Percentiles rank a stretch among this genome's conserved stretches.
Conservation (phyloP, 1,140 invertebrate species). For the Drosophila sp. region DNA sequence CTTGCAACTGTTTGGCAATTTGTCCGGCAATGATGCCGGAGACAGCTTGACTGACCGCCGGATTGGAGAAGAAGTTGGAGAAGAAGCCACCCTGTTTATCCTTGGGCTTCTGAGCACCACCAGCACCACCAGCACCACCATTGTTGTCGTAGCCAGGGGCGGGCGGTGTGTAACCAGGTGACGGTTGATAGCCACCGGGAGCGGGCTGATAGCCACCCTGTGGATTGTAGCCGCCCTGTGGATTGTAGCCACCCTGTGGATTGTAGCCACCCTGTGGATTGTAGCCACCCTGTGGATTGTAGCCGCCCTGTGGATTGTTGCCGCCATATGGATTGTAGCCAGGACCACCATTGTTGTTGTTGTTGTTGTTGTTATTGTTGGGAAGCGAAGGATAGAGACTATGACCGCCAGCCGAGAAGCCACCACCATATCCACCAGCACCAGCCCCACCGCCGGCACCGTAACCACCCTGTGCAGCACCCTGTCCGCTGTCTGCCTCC, state of each 20-base stretch:
- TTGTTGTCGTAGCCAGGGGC: conserved; percentile 65
- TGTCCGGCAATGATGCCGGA: conserved; percentile 82
- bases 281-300: conserved; percentile 15
- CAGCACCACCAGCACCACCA: conserved; percentile 43
- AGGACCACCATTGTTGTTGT: conserved; percentile 39
- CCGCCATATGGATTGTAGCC: conserved; percentile 25
- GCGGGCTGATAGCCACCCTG: conserved; percentile 58
- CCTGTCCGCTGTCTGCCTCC: conserved; percentile 52
- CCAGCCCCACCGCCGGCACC: conserved; percentile 48
- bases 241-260: conserved; percentile 36
- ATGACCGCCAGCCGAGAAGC: conserved; percentile 82
- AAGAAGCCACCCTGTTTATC: conserved; percentile 83
- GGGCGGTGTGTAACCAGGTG: conserved; percentile 66
- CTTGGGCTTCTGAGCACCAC: conserved; percentile 67
- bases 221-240: conserved; percentile 58
- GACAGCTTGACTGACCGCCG: conserved; percentile 81
- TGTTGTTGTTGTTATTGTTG: conserved; percentile 45
- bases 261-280: conserved; percentile 36
- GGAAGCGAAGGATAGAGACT: conserved; percentile 79
- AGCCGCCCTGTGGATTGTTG: background rate
- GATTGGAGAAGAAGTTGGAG: conserved; percentile 81
- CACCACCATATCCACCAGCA: conserved; percentile 75
- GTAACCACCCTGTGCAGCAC: conserved; percentile 44
- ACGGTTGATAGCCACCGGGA: conserved; percentile 62
- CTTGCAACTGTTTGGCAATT: conserved; percentile 77